Percentiles rank a stretch among this genome's conserved stretches.
phyloP scores from a whole-genome alignment of 2,797 vertebrate species.

The Lemur catta region DNA sequence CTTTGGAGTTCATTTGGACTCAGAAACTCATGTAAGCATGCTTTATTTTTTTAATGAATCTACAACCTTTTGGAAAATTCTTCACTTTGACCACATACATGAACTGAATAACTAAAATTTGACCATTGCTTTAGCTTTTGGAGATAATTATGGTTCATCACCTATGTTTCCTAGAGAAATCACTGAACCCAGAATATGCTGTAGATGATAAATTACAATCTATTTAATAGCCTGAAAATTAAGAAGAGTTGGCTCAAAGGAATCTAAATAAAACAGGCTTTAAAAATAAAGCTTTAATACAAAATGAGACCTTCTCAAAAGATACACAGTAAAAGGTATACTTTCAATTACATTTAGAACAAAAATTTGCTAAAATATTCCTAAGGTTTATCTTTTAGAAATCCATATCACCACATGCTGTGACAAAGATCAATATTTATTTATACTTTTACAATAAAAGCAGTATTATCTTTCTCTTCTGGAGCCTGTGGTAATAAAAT shows the following conservation, averaged over 20 bases:
- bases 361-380: conserved; percentile 25
- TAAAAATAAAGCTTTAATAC: background rate
- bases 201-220: conserved; percentile 6
- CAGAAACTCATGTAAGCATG: background rate
- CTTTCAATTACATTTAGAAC: background rate
- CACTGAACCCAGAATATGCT: background rate
- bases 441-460: conserved; percentile 41
- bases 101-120: background rate
- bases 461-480: background rate
- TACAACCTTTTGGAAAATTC: background rate
- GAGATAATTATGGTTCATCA: conserved; percentile 49
- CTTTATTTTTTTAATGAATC: background rate
- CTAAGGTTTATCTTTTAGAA: background rate
- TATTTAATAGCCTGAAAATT: conserved; percentile 36
- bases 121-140: background rate
- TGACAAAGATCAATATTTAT: conserved; percentile 49
- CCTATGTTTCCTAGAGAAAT: background rate
- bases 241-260: background rate
- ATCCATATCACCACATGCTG: background rate
- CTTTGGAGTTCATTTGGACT: background rate
- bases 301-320: background rate
- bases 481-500: background rate
- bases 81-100: background rate
- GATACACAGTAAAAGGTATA: background rate
- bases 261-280: conserved; percentile 11